Evolutionary conservation across 2,797 vertebrate genomes (phyloP).

Genomic region (Bradypus variegatus): DNA sequence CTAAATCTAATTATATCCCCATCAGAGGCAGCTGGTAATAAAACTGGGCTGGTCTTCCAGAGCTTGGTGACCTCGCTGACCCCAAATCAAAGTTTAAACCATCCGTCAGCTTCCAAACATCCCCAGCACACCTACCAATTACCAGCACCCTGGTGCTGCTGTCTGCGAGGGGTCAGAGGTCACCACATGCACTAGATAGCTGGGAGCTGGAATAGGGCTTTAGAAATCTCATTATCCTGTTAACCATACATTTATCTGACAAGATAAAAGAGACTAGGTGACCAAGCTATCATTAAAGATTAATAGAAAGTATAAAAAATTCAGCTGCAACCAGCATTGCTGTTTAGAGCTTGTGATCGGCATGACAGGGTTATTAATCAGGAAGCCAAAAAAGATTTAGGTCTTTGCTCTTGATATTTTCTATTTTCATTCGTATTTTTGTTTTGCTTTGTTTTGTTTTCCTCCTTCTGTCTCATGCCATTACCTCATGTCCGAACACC

Average conservation of each 20-base stretch:
- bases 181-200: conserved; percentile 61
- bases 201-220: conserved; percentile 71
- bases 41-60: conserved; percentile 71
- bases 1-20: conserved; percentile 78
- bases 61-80: conserved; percentile 72
- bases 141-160: conserved; percentile 61
- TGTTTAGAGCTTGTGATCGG: conserved; percentile 87
- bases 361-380: conserved; percentile 94
- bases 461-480: conserved; percentile 71
- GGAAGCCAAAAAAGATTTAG: conserved; percentile 81
- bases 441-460: background rate
- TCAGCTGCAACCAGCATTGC: conserved; percentile 80
- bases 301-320: conserved; percentile 89
- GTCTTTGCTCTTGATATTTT: conserved; percentile 76
- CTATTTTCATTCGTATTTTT: conserved; percentile 52
- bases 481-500: conserved; percentile 72
- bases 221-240: conserved; percentile 94
- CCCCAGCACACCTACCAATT: conserved; percentile 72
- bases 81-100: conserved; percentile 72
- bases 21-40: conserved; percentile 74
- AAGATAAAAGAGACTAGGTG: conserved; percentile 85
- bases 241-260: conserved; percentile 94
- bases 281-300: conserved; percentile 90
- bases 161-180: conserved; percentile 76
- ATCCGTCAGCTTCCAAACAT: conserved; percentile 74